Evolutionary conservation across 2,797 vertebrate genomes (phyloP), one percentile per base, ranked within the genome.

Genomic region (Characodon lateralis): DNA sequence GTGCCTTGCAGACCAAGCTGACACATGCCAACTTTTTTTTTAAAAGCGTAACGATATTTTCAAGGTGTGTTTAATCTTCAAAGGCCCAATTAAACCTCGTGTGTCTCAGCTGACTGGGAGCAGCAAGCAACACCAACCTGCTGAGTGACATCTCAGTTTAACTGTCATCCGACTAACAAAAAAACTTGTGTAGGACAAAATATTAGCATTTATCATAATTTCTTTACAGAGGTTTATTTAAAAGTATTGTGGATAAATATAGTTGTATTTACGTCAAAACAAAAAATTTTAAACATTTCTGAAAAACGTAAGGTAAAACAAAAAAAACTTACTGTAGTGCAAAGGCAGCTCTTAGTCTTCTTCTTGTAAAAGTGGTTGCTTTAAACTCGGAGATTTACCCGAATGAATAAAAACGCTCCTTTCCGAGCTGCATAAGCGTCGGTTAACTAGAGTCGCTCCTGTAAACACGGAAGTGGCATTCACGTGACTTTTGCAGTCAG

Each of bases 401-500:
- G 22, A n/a, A 63, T 0, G 0, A 2, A 4, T 31, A 31, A n/a
- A 48, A 51, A 35, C 41, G 72, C 1, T 0, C 10, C 0, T 0
- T 35, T 41, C 56, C 5, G 5, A 39, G 8, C 3, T 5, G 9
- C 6, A 26, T 1, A 14, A 48, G 24, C 2, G n/a, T 13, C 18
- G 13, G 31, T 4, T 7, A 0, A 59, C 6, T 24, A 2, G 16
- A 14, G 28, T 3, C 3, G 13, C 16, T 24, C 12, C 46, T 14
- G 2, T 7, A 1, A 31, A 26, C 18, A 84, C 94, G 96, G 39
- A 97, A 97, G 76, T 96, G 92, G 93, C 77, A 94, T 18, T 96
- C 98, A 85, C 96, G 95, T 85, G 98, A 97, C 73, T 92, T 93
- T 0, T 0, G 7, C 2, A 1, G 94, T 97, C 83, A 97, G 96